Percentiles rank a stretch among this genome's conserved stretches.
phyloP scores from a whole-genome alignment of 2,888 invertebrate species.

The Lochmaea capreae region DNA sequence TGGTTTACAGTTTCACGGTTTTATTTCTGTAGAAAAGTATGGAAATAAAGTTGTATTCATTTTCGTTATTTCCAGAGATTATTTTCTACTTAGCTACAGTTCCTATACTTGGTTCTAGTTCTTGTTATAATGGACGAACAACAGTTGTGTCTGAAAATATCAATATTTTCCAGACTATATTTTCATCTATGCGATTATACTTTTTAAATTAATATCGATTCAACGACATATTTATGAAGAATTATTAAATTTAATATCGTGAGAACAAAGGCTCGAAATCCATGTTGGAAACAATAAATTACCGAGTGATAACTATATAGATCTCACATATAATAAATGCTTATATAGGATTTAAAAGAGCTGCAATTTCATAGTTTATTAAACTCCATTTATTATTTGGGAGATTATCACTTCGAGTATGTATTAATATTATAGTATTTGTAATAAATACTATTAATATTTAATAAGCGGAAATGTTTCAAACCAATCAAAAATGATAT shows the following conservation, averaged over 20 bases:
- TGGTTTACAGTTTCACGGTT: too few species aligned
- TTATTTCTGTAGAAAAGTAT: too few species aligned
- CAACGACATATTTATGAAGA: neutral
- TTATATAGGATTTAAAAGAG: neutral
- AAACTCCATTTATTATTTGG: neutral
- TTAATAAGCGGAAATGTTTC: neutral
- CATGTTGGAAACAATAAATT: neutral
- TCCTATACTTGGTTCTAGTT: too few species aligned
- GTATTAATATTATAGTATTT: slow-evolving; percentile 1
- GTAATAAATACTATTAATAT: neutral
- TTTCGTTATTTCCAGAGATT: too few species aligned
- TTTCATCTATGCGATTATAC: too few species aligned
- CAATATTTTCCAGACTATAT: too few species aligned
- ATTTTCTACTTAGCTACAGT: too few species aligned
- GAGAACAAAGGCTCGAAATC: neutral
- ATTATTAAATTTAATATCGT: neutral
- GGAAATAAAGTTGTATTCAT: too few species aligned
- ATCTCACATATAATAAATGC: neutral
- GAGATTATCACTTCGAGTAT: slow-evolving; percentile 3
- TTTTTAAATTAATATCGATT: too few species aligned
- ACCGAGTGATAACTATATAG: neutral
- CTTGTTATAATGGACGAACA: too few species aligned
- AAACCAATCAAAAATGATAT: neutral
- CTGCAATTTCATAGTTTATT: neutral
- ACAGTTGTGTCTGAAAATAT: too few species aligned